phyloP scores from a whole-genome alignment of 1,140 invertebrate genomes.

The Drosophila sechellia region DNA sequence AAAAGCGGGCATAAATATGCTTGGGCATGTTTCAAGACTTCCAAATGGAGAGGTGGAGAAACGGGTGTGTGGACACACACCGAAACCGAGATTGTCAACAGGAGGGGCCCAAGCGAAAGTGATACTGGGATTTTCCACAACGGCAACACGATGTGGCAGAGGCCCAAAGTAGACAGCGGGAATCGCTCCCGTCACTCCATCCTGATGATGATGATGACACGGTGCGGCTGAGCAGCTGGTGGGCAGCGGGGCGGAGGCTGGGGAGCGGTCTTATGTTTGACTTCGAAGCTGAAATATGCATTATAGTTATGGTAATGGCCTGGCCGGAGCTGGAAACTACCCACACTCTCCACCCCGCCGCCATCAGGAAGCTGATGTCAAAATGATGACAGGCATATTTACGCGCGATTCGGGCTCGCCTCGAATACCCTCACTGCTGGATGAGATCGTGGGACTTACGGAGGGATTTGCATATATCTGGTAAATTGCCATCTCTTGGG shows the following conservation, averaged over 20 bases:
- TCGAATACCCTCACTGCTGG: conserved; percentile 10
- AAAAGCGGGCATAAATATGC: conserved; percentile 68
- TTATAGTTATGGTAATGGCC: conserved; percentile 81
- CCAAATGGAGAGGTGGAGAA: conserved; percentile 11
- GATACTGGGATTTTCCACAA: conserved; percentile 78
- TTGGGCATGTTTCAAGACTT: conserved; percentile 62
- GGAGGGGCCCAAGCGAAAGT: conserved; percentile 77
- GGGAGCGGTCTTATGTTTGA: conserved; percentile 36
- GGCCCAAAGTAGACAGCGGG: conserved; percentile 45
- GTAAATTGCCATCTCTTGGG: too few relatives aligned
- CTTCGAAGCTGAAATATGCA: conserved; percentile 81
- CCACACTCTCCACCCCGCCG: conserved; percentile 28
- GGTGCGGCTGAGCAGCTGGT: conserved; percentile 18
- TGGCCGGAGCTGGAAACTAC: conserved; percentile 55
- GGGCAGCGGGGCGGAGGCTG: too few relatives aligned
- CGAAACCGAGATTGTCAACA: conserved; percentile 82
- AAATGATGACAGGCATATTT: conserved; percentile 83
- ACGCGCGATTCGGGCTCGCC: conserved; percentile 62
- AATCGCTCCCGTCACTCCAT: conserved; percentile 42
- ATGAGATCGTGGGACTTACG: background rate
- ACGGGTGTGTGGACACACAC: conserved; percentile 53
- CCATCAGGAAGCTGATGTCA: conserved; percentile 67
- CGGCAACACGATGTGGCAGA: conserved; percentile 43
- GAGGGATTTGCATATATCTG: background rate
- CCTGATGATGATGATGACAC: conserved; percentile 53